Percentiles rank a stretch among this genome's conserved stretches.
Conservation (phyloP, 2,797 vertebrate genomes). For the Pseudocheirus occidentalis region DNA sequence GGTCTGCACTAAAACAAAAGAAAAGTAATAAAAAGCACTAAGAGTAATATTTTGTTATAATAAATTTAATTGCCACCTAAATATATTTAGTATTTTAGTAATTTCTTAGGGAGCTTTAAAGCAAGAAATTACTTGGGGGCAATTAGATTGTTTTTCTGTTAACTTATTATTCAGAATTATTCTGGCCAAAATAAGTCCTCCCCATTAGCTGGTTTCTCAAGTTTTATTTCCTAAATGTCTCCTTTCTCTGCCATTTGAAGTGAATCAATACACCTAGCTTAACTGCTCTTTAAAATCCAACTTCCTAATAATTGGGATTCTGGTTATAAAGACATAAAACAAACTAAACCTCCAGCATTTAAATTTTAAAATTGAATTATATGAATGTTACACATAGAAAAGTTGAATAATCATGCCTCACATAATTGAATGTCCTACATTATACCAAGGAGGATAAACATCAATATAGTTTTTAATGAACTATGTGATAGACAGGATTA, state of each 20-base stretch:
- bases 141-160: background rate
- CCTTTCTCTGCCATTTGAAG: background rate
- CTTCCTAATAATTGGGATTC: background rate
- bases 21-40: background rate
- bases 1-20: slow-evolving; percentile 30
- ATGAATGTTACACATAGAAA: too few relatives aligned
- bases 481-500: background rate
- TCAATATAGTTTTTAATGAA: background rate
- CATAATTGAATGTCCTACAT: accelerated
- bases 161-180: slow-evolving; percentile 30
- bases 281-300: background rate
- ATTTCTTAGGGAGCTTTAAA: background rate
- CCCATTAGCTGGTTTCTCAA: background rate
- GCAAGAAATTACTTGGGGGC: background rate
- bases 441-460: background rate
- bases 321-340: too few relatives aligned
- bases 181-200: slow-evolving; percentile 44
- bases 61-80: background rate
- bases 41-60: background rate
- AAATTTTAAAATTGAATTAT: background rate
- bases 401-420: background rate
- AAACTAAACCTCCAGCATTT: too few relatives aligned
- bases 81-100: background rate
- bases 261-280: slow-evolving; percentile 26
- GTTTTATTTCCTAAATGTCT: slow-evolving; percentile 39